These are phyloP conservation scores for Limanda limanda DNA, from an alignment of 2,113 vertebrate genomes.

Conservation along the genomic window DNA sequence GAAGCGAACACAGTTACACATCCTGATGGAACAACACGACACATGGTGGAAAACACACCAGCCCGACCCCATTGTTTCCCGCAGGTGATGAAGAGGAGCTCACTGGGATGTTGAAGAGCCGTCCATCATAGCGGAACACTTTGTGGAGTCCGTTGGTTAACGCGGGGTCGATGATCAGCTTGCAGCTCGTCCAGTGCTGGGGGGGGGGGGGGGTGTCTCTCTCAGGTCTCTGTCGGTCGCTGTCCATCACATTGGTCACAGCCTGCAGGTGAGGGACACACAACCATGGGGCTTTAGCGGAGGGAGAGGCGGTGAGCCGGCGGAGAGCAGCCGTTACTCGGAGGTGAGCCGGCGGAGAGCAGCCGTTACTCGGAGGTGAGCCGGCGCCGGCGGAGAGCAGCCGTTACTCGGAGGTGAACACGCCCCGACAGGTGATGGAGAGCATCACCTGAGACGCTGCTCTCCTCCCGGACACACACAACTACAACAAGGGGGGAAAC, in stretches of 20 bases:
- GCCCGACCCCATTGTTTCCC: too few relatives aligned
- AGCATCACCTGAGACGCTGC: constrained; percentile 65
- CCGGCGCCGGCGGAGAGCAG: too few relatives aligned
- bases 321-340: too few relatives aligned
- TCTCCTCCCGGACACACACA: constrained; percentile 5
- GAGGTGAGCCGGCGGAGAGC: too few relatives aligned
- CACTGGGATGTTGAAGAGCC: constrained; percentile 92
- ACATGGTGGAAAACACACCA: neutral
- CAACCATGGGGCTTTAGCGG: too few relatives aligned
- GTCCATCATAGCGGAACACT: constrained; percentile 96
- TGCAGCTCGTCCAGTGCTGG: constrained; percentile 96
- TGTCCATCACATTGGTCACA: constrained; percentile 96
- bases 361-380: too few relatives aligned
- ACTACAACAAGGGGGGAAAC: neutral
- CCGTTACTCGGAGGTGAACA: constrained; percentile 36
- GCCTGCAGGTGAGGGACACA: constrained; percentile 67
- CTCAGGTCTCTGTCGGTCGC: constrained; percentile 85
- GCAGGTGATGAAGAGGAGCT: constrained; percentile 63
- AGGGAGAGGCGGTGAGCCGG: neutral
- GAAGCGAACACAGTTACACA: neutral
- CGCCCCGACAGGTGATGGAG: constrained; percentile 81
- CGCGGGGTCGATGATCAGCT: constrained; percentile 95
- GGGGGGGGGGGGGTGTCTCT: constrained; percentile 89
- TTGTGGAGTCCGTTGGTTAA: constrained; percentile 93
- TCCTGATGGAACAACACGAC: neutral